Conservation (phyloP, 2,113 vertebrate species). For the Blennius ocellaris region DNA sequence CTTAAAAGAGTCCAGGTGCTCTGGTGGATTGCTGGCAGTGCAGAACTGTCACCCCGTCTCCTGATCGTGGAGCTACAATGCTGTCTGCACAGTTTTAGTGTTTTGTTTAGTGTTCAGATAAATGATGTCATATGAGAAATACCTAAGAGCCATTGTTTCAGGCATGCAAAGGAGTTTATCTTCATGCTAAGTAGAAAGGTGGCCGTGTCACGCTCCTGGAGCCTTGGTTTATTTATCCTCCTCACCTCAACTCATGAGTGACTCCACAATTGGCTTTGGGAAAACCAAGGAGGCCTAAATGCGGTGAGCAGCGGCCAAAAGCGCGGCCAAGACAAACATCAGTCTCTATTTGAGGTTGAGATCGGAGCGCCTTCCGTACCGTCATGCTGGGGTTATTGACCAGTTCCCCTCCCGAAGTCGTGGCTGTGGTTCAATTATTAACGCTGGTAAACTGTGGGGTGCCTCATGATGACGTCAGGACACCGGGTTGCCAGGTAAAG, state of each 20-base stretch:
- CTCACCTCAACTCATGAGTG: constrained; percentile 19
- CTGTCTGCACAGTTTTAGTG: too few relatives aligned
- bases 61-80: too few relatives aligned
- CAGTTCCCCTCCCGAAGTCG: background rate
- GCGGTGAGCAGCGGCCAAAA: constrained; percentile 6
- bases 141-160: too few relatives aligned
- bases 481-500: constrained; percentile 22
- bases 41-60: too few relatives aligned
- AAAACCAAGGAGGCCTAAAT: constrained; percentile 16
- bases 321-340: constrained; percentile 44
- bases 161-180: background rate
- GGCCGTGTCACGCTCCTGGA: constrained; percentile 7
- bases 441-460: constrained; percentile 38
- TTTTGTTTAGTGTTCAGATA: too few relatives aligned
- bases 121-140: too few relatives aligned
- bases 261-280: constrained; percentile 18
- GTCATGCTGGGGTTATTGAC: constrained; percentile 44
- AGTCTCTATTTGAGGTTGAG: constrained; percentile 30
- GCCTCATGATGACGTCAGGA: constrained; percentile 29
- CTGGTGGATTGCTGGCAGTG: too few relatives aligned
- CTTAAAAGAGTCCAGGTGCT: too few relatives aligned
- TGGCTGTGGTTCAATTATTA: constrained; percentile 52
- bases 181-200: constrained; percentile 9
- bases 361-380: constrained; percentile 36
- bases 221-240: background rate